phyloP scores from a whole-genome alignment of 2,113 vertebrate genomes.

The Tylochromis polylepis region DNA sequence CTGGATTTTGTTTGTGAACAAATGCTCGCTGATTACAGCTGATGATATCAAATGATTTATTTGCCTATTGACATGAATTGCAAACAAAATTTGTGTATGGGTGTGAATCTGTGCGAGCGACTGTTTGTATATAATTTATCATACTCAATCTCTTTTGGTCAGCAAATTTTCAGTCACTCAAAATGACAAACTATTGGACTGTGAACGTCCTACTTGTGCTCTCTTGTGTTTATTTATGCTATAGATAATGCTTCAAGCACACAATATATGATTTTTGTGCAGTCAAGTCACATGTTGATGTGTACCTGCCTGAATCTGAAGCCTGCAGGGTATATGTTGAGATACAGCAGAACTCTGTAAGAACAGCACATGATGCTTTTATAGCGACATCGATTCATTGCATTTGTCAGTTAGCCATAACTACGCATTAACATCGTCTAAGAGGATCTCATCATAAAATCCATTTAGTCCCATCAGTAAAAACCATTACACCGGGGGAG shows the following conservation, averaged over 20 bases:
- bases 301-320: neutral
- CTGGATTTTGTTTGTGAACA: neutral
- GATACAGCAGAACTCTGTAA: neutral
- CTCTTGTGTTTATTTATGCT: neutral
- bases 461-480: constrained; percentile 24
- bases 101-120: constrained; percentile 8
- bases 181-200: neutral
- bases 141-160: neutral
- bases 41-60: neutral
- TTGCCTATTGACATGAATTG: neutral
- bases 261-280: neutral
- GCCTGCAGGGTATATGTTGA: neutral
- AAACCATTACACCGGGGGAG: constrained; percentile 42
- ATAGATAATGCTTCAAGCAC: neutral
- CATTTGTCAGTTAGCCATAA: neutral
- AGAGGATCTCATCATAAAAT: constrained; percentile 11
- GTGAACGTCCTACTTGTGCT: neutral
- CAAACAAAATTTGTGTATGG: neutral
- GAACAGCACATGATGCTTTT: neutral
- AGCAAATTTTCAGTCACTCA: neutral
- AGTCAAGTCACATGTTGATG: neutral
- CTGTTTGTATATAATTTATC: neutral
- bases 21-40: neutral
- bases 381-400: constrained; percentile 19
- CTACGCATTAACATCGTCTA: constrained; percentile 17